These are phyloP conservation scores for Rattus rattus DNA, from an alignment of 2,113 vertebrate species.

Conservation along the genomic window DNA sequence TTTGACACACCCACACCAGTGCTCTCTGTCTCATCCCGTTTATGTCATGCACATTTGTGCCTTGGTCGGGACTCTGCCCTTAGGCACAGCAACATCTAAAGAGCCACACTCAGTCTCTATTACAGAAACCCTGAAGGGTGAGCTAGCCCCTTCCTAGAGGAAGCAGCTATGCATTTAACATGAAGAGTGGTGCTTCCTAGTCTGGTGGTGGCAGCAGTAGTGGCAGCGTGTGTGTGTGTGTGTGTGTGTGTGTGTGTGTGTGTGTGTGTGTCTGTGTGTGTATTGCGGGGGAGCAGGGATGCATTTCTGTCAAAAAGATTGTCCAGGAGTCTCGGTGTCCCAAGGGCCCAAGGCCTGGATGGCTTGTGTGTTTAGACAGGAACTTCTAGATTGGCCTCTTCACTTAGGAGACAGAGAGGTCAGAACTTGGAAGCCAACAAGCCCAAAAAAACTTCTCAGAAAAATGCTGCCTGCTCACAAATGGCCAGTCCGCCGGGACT, in stretches of 20 bases:
- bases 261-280: neutral
- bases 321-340: neutral
- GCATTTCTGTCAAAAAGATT: neutral
- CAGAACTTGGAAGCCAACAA: constrained; percentile 32
- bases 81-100: fast-evolving
- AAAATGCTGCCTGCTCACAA: constrained; percentile 44
- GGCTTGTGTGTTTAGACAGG: neutral
- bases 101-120: neutral
- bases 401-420: constrained; percentile 52
- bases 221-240: neutral
- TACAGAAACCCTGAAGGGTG: neutral
- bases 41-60: neutral
- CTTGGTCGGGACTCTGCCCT: neutral
- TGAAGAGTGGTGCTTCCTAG: constrained; percentile 21
- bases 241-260: neutral
- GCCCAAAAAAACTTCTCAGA: constrained; percentile 32
- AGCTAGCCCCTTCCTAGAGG: neutral
- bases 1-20: neutral
- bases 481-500: constrained; percentile 25
- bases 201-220: neutral
- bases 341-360: neutral
- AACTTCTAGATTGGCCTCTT: neutral
- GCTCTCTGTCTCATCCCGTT: neutral
- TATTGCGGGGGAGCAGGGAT: neutral
- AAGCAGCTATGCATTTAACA: constrained; percentile 1